Base-by-base conservation (phyloP, 2,113 vertebrate species). In the Oreocharis arfaki region DNA sequence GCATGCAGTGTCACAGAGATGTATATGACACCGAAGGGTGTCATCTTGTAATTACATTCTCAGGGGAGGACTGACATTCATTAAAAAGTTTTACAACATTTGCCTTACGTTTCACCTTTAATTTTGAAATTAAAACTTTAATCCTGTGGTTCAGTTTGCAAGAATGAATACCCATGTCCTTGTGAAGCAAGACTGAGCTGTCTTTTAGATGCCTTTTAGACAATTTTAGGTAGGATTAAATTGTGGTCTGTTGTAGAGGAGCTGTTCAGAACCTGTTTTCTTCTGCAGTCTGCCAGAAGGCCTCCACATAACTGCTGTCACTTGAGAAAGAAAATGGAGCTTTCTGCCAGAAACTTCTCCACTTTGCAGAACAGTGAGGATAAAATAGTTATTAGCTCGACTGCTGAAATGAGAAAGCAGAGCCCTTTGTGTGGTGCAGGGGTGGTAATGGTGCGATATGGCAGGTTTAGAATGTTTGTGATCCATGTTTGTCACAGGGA, bases 401-500 rank as follows among this genome's bases (percentile, higher is more conserved):
- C 24, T 41, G 61, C 53, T 59, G 75, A 18, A 35, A 28, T 6
- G 59, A 55, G 55, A 23, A 20, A 19, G 76, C 61, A 71, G 85
- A 68, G 61, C 13, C 50, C 50, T 67, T 10, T 19, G 42, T 46
- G 64, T 32, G 84, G 7, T 35, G 33, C 32, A 28, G 11, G 69
- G 13, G 33, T 16, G 39, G 82, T 18, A 2, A 0, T 1, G 4
- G 10, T 33, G 55, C 32, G 2, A 4, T 3, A 59, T 13, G 79
- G 50, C 78, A 37, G 52, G 67, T 63, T 27, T 13, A 0, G 33
- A 4, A 2, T 3, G 19, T 5, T 84, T 3, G 26, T 3, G 64
- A 3, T 30, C 4, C 47, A 0, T 3, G 1, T 71, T 41, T 84
- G 10, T 74, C 18, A 0, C 75, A 99, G 99, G 87, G 99, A 99